Percentiles rank a stretch among this genome's conserved stretches.
Evolutionary conservation across 2,888 invertebrate genomes (phyloP).

Genomic region (Lamproptera curius): DNA sequence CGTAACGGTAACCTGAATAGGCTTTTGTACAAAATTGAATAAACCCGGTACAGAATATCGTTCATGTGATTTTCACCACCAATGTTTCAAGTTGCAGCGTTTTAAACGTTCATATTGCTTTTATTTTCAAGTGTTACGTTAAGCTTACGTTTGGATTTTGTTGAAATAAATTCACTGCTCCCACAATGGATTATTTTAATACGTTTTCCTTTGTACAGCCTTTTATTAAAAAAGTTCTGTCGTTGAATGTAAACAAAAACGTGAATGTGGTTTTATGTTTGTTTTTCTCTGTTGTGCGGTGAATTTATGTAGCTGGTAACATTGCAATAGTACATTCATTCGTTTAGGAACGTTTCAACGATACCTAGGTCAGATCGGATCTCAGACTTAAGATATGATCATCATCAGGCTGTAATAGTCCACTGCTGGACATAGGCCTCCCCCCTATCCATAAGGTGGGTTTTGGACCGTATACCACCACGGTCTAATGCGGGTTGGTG

Average conservation of each 20-base stretch:
- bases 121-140: conserved; percentile 4
- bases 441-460: too few species aligned
- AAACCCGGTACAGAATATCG: background rate
- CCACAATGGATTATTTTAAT: background rate
- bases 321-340: background rate
- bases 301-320: background rate
- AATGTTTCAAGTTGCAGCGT: background rate
- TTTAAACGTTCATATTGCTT: background rate
- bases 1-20: background rate
- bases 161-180: background rate
- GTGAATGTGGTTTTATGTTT: too few species aligned
- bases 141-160: background rate
- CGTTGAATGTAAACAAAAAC: too few species aligned
- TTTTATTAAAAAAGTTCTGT: background rate
- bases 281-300: too few species aligned
- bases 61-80: background rate
- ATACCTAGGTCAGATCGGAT: too few species aligned
- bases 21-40: conserved; percentile 1
- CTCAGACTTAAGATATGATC: too few species aligned
- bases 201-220: background rate
- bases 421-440: too few species aligned
- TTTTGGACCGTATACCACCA: too few species aligned
- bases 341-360: too few species aligned
- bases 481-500: too few species aligned
- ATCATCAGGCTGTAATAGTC: too few species aligned